A percentile compares a stretch with the other conserved stretches of the same genome.
Conservation (phyloP, 2,888 invertebrate species). For the Candidula unifasciata region DNA sequence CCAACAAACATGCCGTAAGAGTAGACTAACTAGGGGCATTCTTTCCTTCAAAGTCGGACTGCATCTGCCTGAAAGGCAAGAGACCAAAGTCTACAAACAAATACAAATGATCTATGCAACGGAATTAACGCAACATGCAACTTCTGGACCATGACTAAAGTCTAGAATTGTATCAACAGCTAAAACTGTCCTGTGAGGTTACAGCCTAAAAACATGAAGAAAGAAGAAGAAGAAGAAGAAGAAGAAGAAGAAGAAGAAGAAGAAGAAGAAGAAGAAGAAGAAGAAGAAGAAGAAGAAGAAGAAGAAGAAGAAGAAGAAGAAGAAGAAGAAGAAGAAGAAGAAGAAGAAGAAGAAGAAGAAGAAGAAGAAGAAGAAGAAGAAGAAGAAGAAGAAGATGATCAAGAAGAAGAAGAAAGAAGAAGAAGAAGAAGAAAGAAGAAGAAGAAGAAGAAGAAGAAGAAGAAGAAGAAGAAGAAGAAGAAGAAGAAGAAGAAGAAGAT, state of each 20-base stretch:
- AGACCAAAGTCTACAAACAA: no score
- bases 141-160: no score
- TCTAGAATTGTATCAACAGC: no score
- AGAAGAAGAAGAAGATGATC: constrained; percentile 32
- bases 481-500: constrained; percentile 35
- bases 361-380: constrained; percentile 40
- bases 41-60: no score
- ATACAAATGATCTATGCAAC: no score
- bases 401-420: constrained; percentile 8
- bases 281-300: constrained; percentile 32
- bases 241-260: constrained; percentile 30
- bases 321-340: constrained; percentile 25
- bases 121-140: no score
- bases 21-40: no score
- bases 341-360: constrained; percentile 37
- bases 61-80: no score
- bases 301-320: constrained; percentile 33
- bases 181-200: no score
- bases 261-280: constrained; percentile 27
- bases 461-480: constrained; percentile 38
- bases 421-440: constrained; percentile 12
- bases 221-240: constrained; percentile 33
- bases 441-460: constrained; percentile 37
- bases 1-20: no score
- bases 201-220: no score